A percentile compares a stretch with the other conserved stretches of the same genome.
Conservation (phyloP, 2,797 vertebrate genomes). For the Molothrus aeneus region DNA sequence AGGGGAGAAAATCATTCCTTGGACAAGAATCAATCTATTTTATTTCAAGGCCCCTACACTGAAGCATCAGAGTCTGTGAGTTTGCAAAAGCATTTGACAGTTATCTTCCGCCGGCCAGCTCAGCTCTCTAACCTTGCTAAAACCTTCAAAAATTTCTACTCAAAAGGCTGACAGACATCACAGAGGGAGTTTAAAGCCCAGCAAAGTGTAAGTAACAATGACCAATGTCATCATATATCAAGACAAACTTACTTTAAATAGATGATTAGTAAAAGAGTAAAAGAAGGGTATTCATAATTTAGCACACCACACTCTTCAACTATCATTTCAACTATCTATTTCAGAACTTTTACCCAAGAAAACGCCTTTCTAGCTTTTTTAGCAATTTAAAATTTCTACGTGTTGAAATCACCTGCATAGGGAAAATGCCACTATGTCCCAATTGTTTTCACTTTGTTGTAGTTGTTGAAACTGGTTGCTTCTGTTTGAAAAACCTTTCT, state of each 20-base stretch:
- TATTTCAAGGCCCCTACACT: background rate
- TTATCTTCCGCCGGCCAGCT: background rate
- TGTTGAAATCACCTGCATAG: background rate
- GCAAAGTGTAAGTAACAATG: background rate
- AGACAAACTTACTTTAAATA: background rate
- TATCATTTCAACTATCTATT: background rate
- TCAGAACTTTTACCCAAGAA: background rate
- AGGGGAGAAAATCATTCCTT: background rate
- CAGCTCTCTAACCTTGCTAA: background rate
- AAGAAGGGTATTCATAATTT: background rate
- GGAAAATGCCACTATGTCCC: background rate
- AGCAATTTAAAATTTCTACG: background rate
- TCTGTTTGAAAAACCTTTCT: background rate
- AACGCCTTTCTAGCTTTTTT: background rate
- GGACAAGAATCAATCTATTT: background rate
- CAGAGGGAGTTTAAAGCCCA: background rate
- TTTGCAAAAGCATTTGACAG: background rate
- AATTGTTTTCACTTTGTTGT: background rate
- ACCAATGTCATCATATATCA: background rate
- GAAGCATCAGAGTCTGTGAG: background rate
- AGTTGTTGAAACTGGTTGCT: background rate
- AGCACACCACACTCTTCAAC: background rate
- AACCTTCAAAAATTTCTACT: constrained; percentile 1
- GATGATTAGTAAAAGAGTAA: background rate
- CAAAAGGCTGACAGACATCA: background rate